These are phyloP conservation scores for Elmis aenea DNA, from an alignment of 2,888 invertebrate genomes.

Conservation along the genomic window DNA sequence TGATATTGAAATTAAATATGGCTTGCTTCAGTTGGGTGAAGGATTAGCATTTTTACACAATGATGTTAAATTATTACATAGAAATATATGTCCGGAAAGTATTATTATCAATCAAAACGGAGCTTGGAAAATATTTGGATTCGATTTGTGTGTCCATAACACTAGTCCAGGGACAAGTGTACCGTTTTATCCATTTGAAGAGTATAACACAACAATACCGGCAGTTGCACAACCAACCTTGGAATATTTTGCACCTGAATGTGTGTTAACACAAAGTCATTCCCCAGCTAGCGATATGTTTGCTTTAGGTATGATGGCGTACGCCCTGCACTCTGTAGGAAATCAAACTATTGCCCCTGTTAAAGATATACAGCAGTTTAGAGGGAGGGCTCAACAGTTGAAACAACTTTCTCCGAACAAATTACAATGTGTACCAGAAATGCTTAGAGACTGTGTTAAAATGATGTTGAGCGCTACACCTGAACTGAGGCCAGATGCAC, in stretches of 20 bases:
- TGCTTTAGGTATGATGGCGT: constrained; percentile 82
- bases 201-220: constrained; percentile 71
- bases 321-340: constrained; percentile 62
- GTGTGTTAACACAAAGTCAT: constrained; percentile 65
- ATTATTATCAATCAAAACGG: constrained; percentile 88
- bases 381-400: constrained; percentile 43
- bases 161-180: constrained; percentile 58
- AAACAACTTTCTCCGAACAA: constrained; percentile 57
- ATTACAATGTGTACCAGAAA: constrained; percentile 67
- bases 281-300: constrained; percentile 85
- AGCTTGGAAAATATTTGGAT: constrained; percentile 96
- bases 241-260: constrained; percentile 90
- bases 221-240: constrained; percentile 72
- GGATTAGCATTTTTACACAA: constrained; percentile 89
- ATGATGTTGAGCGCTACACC: constrained; percentile 80
- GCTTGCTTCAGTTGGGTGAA: constrained; percentile 81
- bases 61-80: constrained; percentile 90
- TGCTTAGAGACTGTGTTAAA: constrained; percentile 77
- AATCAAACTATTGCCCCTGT: constrained; percentile 52
- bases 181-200: constrained; percentile 70
- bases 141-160: constrained; percentile 84
- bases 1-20: constrained; percentile 95
- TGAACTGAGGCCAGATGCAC: constrained; percentile 83
- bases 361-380: constrained; percentile 40
- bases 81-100: constrained; percentile 86